Evolutionary conservation across 2,797 vertebrate genomes (phyloP).

Genomic region (Cirrhinus molitorella): DNA sequence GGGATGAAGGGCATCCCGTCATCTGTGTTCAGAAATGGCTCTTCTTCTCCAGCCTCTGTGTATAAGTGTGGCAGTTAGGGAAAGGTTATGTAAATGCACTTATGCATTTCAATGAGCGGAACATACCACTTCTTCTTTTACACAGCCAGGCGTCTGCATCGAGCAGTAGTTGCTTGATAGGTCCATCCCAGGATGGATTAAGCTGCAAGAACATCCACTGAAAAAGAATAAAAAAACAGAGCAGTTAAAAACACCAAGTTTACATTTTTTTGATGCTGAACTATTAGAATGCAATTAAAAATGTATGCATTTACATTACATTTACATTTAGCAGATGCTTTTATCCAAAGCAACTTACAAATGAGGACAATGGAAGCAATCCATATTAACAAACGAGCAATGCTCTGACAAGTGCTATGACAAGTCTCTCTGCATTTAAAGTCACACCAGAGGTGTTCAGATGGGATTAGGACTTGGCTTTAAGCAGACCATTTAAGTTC

Average conservation of each 20-base stretch:
- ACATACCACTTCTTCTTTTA: conserved; percentile 87
- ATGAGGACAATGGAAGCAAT: no score
- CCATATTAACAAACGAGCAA: no score
- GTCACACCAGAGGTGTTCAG: no score
- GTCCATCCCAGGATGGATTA: conserved; percentile 92
- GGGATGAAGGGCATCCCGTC: conserved; percentile 83
- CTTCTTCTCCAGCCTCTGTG: conserved; percentile 78
- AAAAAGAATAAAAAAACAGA: conserved; percentile 21
- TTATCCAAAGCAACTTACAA: no score
- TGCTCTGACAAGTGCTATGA: no score
- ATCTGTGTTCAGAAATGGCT: conserved; percentile 88
- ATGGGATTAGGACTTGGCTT: no score
- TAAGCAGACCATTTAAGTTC: no score
- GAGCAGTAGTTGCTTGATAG: conserved; percentile 90
- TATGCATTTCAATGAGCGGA: background rate
- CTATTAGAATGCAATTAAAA: no score
- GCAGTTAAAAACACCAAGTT: background rate
- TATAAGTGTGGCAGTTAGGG: background rate
- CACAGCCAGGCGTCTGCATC: conserved; percentile 96
- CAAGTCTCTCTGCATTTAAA: no score
- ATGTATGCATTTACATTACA: no score
- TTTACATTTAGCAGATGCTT: no score
- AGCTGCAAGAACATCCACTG: conserved; percentile 99
- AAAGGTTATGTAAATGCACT: background rate
- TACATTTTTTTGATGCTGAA: no score